Conservation (phyloP, 2,888 invertebrate species). For the Melieria crassipennis region DNA sequence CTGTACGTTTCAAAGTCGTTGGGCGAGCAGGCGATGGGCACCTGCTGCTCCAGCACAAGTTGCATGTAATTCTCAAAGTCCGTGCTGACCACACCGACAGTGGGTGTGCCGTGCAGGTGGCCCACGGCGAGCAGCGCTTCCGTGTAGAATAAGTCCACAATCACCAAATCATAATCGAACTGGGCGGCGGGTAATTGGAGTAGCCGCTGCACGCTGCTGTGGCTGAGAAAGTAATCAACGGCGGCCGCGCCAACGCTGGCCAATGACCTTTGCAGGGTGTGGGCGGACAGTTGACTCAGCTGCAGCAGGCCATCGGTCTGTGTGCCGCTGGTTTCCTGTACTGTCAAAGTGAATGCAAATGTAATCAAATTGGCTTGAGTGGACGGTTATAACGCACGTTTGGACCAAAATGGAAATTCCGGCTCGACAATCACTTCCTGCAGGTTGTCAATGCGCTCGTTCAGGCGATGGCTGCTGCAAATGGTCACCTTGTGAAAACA, state of each 20-base stretch:
- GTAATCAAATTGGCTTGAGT: not conserved
- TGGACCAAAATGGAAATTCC: conserved; percentile 58
- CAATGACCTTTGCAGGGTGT: conserved; percentile 52
- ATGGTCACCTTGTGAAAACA: conserved; percentile 54
- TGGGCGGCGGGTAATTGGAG: conserved; percentile 54
- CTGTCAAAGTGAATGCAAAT: conserved; percentile 38
- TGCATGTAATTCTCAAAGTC: conserved; percentile 66
- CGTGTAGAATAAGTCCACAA: conserved; percentile 65
- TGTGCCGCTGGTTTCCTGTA: conserved; percentile 46
- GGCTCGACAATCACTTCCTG: conserved; percentile 57
- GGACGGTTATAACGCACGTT: conserved; percentile 49
- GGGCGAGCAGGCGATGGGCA: conserved; percentile 67
- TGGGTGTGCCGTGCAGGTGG: conserved; percentile 61
- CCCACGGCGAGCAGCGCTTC: conserved; percentile 65
- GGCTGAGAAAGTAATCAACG: conserved; percentile 56
- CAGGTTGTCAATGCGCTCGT: conserved; percentile 60
- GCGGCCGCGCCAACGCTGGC: conserved; percentile 53
- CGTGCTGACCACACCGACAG: conserved; percentile 62
- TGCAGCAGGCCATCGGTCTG: conserved; percentile 46
- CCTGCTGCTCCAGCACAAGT: conserved; percentile 65
- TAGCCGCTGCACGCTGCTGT: conserved; percentile 47
- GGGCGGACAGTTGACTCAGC: conserved; percentile 44
- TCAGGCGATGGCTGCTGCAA: conserved; percentile 57
- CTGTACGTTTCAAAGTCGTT: conserved; percentile 61
- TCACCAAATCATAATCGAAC: conserved; percentile 65